phyloP scores from a whole-genome alignment of 2,113 vertebrate genomes.

The Pitta sordida region DNA sequence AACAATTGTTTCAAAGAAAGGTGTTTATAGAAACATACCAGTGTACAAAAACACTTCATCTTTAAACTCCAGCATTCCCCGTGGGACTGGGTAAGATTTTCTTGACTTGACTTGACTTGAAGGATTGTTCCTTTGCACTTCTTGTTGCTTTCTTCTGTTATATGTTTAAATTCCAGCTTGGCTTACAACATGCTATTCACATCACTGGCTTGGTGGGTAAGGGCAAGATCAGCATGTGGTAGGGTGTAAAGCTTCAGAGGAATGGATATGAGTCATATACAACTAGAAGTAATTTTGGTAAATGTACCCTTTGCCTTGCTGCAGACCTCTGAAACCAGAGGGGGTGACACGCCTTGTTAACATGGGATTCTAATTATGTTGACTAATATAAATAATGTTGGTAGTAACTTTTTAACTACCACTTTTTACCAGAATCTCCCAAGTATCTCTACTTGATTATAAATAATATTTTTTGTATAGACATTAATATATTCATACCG shows the following conservation, averaged over 20 bases:
- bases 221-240: not conserved
- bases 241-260: not conserved
- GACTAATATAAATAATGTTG: not conserved
- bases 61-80: not conserved
- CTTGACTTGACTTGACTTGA: not conserved
- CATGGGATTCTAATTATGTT: not conserved
- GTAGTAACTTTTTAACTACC: not conserved
- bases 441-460: not conserved
- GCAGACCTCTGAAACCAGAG: not conserved
- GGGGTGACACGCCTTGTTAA: not conserved
- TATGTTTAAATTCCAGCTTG: not conserved
- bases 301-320: not conserved
- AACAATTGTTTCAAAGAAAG: not conserved
- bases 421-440: not conserved
- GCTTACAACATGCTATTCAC: not conserved
- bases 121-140: not conserved
- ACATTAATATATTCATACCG: not conserved
- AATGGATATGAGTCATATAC: rapidly evolving
- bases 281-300: not conserved
- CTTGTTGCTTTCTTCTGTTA: not conserved
- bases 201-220: not conserved
- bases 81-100: not conserved
- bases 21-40: not conserved
- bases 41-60: not conserved
- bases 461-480: not conserved